phyloP scores from a whole-genome alignment of 1,140 invertebrate genomes.

The Drosophila eugracilis region DNA sequence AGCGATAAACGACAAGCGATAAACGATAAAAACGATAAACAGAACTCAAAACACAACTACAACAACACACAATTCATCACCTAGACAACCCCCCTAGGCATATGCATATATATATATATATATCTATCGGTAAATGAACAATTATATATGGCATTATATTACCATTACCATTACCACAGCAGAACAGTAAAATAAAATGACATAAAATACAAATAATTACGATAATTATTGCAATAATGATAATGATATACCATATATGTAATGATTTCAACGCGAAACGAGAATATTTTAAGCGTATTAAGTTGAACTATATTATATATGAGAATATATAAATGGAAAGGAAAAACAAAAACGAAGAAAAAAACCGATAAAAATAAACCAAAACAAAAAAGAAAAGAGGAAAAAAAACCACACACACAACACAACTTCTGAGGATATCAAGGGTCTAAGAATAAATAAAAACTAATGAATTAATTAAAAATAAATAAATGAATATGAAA shows the following conservation, averaged over 20 bases:
- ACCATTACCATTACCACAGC: slow-evolving; percentile 60
- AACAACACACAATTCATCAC: slow-evolving; percentile 37
- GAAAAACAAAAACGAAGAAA: slow-evolving; percentile 18
- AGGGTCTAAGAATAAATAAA: slow-evolving; percentile 83
- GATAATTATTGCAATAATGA: slow-evolving; percentile 53
- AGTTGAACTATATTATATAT: slow-evolving; percentile 42
- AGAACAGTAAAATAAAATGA: slow-evolving; percentile 55
- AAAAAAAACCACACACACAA: slow-evolving; percentile 46
- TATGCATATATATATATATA: slow-evolving; percentile 55
- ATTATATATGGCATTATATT: slow-evolving; percentile 78
- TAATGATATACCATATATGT: slow-evolving; percentile 56
- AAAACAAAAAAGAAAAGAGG: slow-evolving; percentile 56
- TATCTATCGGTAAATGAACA: slow-evolving; percentile 52
- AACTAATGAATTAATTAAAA: slow-evolving; percentile 82
- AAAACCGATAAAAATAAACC: slow-evolving; percentile 67
- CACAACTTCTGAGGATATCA: slow-evolving; percentile 82
- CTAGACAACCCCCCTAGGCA: slow-evolving; percentile 55
- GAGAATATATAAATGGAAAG: slow-evolving; percentile 23
- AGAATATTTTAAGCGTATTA: slow-evolving; percentile 56
- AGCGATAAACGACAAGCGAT: slow-evolving; percentile 1
- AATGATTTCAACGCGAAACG: slow-evolving; percentile 55
- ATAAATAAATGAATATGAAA: slow-evolving; percentile 83
- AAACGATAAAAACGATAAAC: slow-evolving; percentile 27
- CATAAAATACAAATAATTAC: slow-evolving; percentile 46
- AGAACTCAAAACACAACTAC: too few species aligned